Evolutionary conservation across 1,140 invertebrate species (phyloP).

Genomic region (Meloidogyne chitwoodi): DNA sequence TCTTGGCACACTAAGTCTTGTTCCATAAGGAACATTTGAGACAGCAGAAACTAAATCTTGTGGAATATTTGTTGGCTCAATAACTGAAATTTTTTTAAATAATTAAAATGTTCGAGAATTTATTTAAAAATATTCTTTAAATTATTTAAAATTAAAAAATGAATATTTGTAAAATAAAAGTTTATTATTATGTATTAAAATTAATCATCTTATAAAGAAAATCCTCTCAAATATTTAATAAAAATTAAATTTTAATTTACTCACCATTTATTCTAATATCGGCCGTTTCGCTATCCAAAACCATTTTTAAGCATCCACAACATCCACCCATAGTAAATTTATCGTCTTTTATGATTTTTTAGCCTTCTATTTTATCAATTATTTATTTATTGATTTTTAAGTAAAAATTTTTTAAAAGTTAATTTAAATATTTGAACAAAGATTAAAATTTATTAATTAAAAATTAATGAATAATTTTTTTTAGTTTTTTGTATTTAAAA

Average conservation of each 20-base stretch:
- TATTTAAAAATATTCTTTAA: constrained; percentile 3
- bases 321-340: neutral
- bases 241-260: neutral
- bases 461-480: neutral
- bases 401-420: neutral
- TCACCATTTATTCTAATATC: constrained; percentile 20
- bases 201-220: no score
- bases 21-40: neutral
- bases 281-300: constrained; percentile 9
- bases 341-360: neutral
- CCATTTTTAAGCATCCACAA: neutral
- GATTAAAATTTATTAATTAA: neutral
- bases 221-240: no score
- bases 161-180: no score
- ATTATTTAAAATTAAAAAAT: no score
- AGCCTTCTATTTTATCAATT: neutral
- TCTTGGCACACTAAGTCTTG: neutral
- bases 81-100: neutral
- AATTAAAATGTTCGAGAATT: neutral
- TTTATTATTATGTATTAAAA: no score
- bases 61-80: constrained; percentile 6
- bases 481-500: neutral
- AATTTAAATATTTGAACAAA: neutral
- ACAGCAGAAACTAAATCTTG: neutral
- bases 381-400: neutral